These are phyloP conservation scores for Mormyrops boulengeri DNA, from an alignment of 2,797 vertebrate species.

Conservation along the genomic window DNA sequence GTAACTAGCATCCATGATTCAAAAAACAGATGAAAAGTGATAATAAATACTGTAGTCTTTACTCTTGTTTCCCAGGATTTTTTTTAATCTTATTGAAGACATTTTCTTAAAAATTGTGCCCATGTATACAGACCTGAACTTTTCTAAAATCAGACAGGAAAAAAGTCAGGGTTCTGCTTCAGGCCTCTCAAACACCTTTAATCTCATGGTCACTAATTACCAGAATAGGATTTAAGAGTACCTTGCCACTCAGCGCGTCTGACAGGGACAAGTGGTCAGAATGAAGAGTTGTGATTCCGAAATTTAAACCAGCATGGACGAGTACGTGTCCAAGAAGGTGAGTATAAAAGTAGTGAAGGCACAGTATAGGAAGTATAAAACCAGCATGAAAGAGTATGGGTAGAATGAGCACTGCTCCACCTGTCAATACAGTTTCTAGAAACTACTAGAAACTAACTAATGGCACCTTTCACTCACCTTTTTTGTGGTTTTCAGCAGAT, in stretches of 20 bases:
- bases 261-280: background rate
- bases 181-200: conserved; percentile 57
- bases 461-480: conserved; percentile 71
- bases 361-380: background rate
- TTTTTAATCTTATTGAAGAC: background rate
- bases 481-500: conserved; percentile 90
- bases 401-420: background rate
- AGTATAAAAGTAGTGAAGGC: background rate
- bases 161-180: conserved; percentile 60
- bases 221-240: conserved; percentile 64
- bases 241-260: conserved; percentile 42
- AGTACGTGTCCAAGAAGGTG: background rate
- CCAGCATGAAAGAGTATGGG: background rate
- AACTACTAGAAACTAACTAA: no score
- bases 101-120: background rate
- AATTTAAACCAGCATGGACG: background rate
- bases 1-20: background rate
- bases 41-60: background rate
- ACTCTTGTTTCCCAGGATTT: background rate
- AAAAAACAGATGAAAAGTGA: background rate
- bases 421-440: background rate
- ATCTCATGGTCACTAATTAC: conserved; percentile 63
- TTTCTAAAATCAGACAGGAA: background rate
- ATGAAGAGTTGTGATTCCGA: background rate
- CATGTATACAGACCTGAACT: background rate